These are phyloP conservation scores for Equus przewalskii DNA, from an alignment of 2,113 vertebrate species.

Conservation along the genomic window DNA sequence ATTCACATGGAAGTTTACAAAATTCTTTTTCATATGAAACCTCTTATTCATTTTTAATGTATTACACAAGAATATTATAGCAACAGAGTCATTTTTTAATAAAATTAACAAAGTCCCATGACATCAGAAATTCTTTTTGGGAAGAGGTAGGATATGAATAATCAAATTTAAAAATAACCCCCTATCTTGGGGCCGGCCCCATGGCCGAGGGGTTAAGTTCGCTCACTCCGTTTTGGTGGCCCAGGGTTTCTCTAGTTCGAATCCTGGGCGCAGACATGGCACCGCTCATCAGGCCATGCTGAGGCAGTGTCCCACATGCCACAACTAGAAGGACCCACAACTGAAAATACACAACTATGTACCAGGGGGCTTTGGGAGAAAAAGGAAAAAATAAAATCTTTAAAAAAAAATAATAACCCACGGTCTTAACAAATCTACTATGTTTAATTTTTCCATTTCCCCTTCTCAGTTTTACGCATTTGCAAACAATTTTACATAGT, in stretches of 20 bases:
- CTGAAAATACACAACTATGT: too few species aligned
- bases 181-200: background rate
- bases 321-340: too few species aligned
- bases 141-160: background rate
- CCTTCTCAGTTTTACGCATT: background rate
- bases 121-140: background rate
- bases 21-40: background rate
- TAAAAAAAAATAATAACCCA: background rate
- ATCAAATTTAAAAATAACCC: slow-evolving; percentile 12
- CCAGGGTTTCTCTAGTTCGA: too few species aligned
- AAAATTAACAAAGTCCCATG: background rate
- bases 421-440: background rate
- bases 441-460: slow-evolving; percentile 10
- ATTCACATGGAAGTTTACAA: background rate
- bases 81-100: background rate
- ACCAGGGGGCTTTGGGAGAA: too few species aligned
- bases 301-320: too few species aligned
- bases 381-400: too few species aligned
- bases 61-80: slow-evolving; percentile 8
- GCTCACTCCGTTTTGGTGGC: too few species aligned
- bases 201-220: too few species aligned
- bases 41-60: slow-evolving; percentile 13
- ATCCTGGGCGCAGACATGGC: too few species aligned
- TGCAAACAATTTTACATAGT: background rate
- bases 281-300: too few species aligned